A percentile compares a stretch with the other conserved stretches of the same genome.
Conservation (phyloP, 2,888 invertebrate species). For the Hirtodrosophila alboralis region DNA sequence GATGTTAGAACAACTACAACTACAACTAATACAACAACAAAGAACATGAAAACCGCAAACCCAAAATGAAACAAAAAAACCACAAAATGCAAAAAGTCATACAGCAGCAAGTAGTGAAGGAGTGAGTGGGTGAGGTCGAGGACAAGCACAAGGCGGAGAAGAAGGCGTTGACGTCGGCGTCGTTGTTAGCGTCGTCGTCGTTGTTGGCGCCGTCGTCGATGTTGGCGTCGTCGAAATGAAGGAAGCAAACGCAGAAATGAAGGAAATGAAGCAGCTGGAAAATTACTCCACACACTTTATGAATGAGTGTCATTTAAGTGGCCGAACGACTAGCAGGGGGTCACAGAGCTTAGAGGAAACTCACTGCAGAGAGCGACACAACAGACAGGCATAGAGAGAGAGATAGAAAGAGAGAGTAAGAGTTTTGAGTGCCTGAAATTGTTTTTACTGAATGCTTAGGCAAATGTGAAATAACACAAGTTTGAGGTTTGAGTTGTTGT, state of each 20-base stretch:
- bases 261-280: conserved; percentile 72
- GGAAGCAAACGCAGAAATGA: neutral
- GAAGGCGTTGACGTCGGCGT: conserved; percentile 18
- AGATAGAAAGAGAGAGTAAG: conserved; percentile 1
- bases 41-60: conserved; percentile 20
- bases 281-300: conserved; percentile 72
- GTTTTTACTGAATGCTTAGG: conserved; percentile 56
- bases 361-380: neutral
- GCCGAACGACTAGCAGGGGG: conserved; percentile 39
- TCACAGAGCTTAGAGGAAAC: neutral
- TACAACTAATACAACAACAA: conserved; percentile 18
- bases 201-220: too few species aligned
- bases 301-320: conserved; percentile 70
- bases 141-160: conserved; percentile 29
- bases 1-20: conserved; percentile 20
- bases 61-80: conserved; percentile 19
- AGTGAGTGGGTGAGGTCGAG: conserved; percentile 1
- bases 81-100: conserved; percentile 25
- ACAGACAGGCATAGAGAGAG: too few species aligned
- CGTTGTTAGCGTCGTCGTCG: conserved; percentile 22
- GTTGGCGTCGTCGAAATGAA: conserved; percentile 24
- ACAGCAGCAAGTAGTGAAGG: neutral
- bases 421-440: conserved; percentile 54
- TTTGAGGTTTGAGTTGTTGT: conserved; percentile 21
- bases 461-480: conserved; percentile 43